phyloP scores from a whole-genome alignment of 2,888 invertebrate species.

The Palloptera scutellata region DNA sequence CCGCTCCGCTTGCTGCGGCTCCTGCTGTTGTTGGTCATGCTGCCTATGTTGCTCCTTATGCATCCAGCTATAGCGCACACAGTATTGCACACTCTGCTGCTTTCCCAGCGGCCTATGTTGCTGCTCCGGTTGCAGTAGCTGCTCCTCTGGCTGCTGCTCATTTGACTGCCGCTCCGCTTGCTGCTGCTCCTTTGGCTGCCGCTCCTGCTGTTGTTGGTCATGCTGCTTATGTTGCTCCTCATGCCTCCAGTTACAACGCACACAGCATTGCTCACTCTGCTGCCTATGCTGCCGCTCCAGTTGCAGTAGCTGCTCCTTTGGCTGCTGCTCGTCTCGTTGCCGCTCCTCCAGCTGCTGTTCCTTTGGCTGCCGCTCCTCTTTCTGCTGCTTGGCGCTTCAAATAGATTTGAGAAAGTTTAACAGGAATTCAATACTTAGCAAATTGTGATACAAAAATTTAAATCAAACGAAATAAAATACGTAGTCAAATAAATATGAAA shows the following conservation, averaged over 20 bases:
- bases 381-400: slow-evolving; percentile 29
- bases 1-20: slow-evolving; percentile 34
- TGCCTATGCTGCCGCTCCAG: slow-evolving; percentile 34
- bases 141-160: slow-evolving; percentile 40
- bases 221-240: slow-evolving; percentile 41
- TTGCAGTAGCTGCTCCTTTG: slow-evolving; percentile 32
- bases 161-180: slow-evolving; percentile 1
- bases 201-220: slow-evolving; percentile 27
- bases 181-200: slow-evolving; percentile 42
- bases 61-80: slow-evolving; percentile 54
- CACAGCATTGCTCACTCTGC: slow-evolving; percentile 31
- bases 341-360: too few species aligned
- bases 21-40: slow-evolving; percentile 48
- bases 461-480: too few species aligned
- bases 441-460: not conserved
- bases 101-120: slow-evolving; percentile 36
- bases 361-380: slow-evolving; percentile 32
- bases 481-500: too few species aligned
- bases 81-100: slow-evolving; percentile 52
- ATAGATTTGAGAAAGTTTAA: slow-evolving; percentile 21
- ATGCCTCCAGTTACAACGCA: slow-evolving; percentile 28
- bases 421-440: slow-evolving; percentile 18
- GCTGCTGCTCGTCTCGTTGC: too few species aligned
- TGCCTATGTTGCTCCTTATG: slow-evolving; percentile 56
- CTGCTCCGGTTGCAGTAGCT: slow-evolving; percentile 10